Evolutionary conservation across 2,888 invertebrate genomes (phyloP).

Genomic region (Tolmerus cingulatus): DNA sequence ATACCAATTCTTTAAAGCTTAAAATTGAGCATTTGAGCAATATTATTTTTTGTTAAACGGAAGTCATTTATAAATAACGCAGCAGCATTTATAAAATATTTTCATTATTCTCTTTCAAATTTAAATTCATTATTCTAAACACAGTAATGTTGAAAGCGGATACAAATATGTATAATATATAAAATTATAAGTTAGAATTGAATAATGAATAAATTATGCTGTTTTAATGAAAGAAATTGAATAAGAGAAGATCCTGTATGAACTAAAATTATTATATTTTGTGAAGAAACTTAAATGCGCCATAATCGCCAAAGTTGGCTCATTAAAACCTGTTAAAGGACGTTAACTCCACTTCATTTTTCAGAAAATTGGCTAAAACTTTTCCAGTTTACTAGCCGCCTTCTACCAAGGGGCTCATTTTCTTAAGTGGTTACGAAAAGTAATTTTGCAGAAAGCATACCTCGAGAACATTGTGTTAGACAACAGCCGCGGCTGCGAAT

Average conservation of each 20-base stretch:
- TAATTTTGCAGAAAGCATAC: constrained; percentile 27
- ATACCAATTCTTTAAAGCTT: background rate
- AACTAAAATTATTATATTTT: background rate
- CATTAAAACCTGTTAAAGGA: background rate
- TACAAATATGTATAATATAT: background rate
- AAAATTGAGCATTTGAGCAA: no score
- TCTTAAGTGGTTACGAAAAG: constrained; percentile 22
- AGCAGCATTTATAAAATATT: background rate
- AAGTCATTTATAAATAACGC: no score
- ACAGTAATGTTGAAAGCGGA: background rate
- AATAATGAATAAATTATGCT: background rate
- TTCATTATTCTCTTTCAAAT: background rate
- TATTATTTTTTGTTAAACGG: background rate
- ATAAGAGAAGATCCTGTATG: background rate
- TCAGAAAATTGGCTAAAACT: background rate
- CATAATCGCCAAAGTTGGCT: background rate
- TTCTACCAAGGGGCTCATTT: background rate
- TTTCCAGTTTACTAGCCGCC: background rate
- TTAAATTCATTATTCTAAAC: background rate
- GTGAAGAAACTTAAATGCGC: background rate
- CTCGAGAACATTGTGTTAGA: background rate
- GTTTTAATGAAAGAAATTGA: background rate
- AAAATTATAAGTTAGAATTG: background rate
- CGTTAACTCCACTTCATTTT: background rate
- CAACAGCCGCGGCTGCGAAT: background rate